Conservation (phyloP, 2,113 vertebrate species). For the Pleuronectes platessa region DNA sequence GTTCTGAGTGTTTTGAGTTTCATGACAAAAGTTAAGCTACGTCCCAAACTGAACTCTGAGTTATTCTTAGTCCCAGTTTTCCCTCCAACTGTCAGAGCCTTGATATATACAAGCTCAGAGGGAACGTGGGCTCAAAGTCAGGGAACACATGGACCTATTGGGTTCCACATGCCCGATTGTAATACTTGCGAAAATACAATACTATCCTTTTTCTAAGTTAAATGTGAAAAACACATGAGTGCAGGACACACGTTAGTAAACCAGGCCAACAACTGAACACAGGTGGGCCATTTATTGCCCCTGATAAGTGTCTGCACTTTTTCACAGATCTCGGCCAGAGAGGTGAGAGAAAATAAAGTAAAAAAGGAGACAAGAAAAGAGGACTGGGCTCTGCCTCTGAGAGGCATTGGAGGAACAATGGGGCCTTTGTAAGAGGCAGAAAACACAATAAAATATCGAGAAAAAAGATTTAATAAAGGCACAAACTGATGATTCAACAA, state of each 20-base stretch:
- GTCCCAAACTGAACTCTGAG: background rate
- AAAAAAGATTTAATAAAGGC: conserved; percentile 12
- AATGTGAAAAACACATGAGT: background rate
- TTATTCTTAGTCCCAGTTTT: background rate
- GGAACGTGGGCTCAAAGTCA: background rate
- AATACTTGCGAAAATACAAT: background rate
- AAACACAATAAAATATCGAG: conserved; percentile 5
- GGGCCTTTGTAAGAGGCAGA: conserved; percentile 32
- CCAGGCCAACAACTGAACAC: conserved; percentile 19
- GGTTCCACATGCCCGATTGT: background rate
- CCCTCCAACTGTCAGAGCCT: background rate
- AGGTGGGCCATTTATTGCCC: conserved; percentile 7
- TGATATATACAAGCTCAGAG: background rate
- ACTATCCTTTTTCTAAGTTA: background rate
- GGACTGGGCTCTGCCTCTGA: background rate
- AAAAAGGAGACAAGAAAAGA: conserved; percentile 14
- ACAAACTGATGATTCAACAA: conserved; percentile 24
- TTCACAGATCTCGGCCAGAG: conserved; percentile 19
- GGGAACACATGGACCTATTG: background rate
- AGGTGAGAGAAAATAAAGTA: conserved; percentile 22
- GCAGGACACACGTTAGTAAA: background rate
- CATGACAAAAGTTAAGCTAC: background rate
- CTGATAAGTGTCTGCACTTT: conserved; percentile 28
- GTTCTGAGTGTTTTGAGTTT: too few species aligned
- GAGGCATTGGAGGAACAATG: conserved; percentile 27